Conservation (phyloP, 2,888 invertebrate genomes). For the Rhodophaea formosa region DNA sequence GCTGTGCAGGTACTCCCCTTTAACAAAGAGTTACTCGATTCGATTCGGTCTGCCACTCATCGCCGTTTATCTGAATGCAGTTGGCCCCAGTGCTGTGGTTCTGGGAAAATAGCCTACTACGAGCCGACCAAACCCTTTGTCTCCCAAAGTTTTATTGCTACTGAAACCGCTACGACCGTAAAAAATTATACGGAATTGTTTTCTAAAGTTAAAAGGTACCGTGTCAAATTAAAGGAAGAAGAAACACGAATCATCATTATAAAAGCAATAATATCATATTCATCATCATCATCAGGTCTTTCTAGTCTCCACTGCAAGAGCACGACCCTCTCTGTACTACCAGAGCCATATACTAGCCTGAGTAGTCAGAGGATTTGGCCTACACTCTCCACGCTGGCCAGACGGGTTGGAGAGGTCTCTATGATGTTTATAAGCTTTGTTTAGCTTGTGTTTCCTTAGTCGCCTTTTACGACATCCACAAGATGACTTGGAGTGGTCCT, state of each 20-base stretch:
- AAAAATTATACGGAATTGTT: conserved; percentile 44
- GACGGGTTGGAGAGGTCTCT: too few relatives aligned
- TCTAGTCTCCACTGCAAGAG: too few relatives aligned
- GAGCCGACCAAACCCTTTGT: conserved; percentile 9
- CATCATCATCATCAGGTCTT: too few relatives aligned
- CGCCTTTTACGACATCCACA: too few relatives aligned
- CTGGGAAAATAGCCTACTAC: conserved; percentile 11
- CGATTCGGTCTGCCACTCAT: conserved; percentile 12
- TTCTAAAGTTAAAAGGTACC: conserved; percentile 18
- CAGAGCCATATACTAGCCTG: too few relatives aligned
- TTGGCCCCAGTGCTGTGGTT: neutral
- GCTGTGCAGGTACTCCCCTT: neutral
- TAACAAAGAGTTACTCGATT: conserved; percentile 12
- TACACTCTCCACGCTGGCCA: too few relatives aligned
- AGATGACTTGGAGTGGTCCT: too few relatives aligned
- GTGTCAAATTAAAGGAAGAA: conserved; percentile 7
- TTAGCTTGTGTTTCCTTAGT: too few relatives aligned
- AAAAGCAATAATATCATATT: neutral
- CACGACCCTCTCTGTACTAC: too few relatives aligned
- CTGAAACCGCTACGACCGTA: conserved; percentile 54
- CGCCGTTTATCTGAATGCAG: neutral
- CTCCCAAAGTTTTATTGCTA: conserved; percentile 63
- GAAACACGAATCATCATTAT: neutral
- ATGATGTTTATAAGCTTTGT: too few relatives aligned
- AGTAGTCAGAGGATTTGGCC: too few relatives aligned